These are phyloP conservation scores for Gandaritis pyraliata DNA, from an alignment of 2,888 invertebrate species.

Conservation along the genomic window DNA sequence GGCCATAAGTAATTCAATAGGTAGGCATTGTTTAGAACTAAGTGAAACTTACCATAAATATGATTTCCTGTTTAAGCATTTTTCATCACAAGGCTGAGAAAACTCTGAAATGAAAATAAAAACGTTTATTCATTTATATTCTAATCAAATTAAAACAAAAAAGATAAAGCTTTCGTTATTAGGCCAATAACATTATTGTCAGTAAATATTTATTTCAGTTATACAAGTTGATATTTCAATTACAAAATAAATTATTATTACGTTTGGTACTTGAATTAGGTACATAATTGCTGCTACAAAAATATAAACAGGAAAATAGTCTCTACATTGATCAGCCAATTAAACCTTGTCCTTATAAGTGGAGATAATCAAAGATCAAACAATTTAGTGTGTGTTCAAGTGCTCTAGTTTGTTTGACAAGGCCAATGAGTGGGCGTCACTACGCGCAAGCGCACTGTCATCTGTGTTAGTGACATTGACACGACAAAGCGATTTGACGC, in stretches of 20 bases:
- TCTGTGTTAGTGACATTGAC: constrained; percentile 54
- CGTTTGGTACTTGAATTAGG: not conserved
- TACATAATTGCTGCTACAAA: constrained; percentile 1
- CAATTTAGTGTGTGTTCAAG: constrained; percentile 47
- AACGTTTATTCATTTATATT: too few relatives aligned
- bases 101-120: constrained; percentile 52
- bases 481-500: constrained; percentile 47
- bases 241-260: too few relatives aligned
- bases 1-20: not conserved
- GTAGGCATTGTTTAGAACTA: not conserved
- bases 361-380: constrained; percentile 40
- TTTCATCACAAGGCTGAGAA: constrained; percentile 66
- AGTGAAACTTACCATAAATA: constrained; percentile 69
- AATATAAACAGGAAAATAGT: constrained; percentile 18
- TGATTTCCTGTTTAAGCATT: constrained; percentile 73
- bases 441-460: constrained; percentile 34
- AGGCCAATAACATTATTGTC: too few relatives aligned
- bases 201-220: too few relatives aligned
- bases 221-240: too few relatives aligned
- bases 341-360: constrained; percentile 32
- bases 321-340: constrained; percentile 18
- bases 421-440: constrained; percentile 58
- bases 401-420: constrained; percentile 61
- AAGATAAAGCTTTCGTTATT: too few relatives aligned
- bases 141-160: too few relatives aligned